Evolutionary conservation across 1,140 invertebrate species (phyloP).

Genomic region (Apis cerana): DNA sequence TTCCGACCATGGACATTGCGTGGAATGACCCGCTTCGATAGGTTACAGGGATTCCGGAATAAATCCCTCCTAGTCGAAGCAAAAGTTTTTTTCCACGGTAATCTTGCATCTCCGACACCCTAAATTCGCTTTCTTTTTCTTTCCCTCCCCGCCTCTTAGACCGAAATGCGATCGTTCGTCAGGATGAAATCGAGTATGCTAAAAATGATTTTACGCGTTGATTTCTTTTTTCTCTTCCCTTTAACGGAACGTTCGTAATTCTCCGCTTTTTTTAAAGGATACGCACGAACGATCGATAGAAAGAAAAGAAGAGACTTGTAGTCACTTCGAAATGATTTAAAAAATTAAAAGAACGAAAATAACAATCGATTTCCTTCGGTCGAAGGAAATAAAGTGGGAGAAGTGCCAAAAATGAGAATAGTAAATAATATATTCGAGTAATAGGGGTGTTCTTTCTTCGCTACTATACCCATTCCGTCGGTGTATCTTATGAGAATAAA

Average conservation of each 20-base stretch:
- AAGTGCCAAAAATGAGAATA: constrained; percentile 74
- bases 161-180: constrained; percentile 61
- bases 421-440: constrained; percentile 78
- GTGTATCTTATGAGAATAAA: constrained; percentile 63
- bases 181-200: constrained; percentile 67
- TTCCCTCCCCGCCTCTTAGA: constrained; percentile 35
- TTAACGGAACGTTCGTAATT: background rate
- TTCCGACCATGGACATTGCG: constrained; percentile 61
- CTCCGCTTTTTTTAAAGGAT: constrained; percentile 60
- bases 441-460: constrained; percentile 62
- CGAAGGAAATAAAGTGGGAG: constrained; percentile 51
- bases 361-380: background rate
- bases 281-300: background rate
- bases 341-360: background rate
- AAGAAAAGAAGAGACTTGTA: background rate
- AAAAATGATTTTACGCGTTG: constrained; percentile 54
- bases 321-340: background rate
- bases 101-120: constrained; percentile 69
- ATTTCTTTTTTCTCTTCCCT: background rate
- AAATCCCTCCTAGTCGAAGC: constrained; percentile 58
- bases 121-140: constrained; percentile 36
- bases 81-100: constrained; percentile 66
- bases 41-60: constrained; percentile 52
- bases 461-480: constrained; percentile 36
- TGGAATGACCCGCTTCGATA: constrained; percentile 67